Conservation (phyloP, 2,797 vertebrate species). For the Clarias pachynema region DNA sequence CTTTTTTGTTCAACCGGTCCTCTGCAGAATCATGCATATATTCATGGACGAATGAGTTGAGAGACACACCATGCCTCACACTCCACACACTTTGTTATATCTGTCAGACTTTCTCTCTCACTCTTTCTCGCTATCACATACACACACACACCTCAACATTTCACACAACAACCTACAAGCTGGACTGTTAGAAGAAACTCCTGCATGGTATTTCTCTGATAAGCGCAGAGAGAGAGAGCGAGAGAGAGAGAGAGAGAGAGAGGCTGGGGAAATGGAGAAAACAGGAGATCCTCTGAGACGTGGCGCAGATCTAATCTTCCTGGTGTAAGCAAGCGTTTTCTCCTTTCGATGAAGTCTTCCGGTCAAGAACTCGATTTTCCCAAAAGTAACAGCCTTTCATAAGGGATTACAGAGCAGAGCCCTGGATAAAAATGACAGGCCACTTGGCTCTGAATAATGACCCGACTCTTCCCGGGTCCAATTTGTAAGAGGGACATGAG, state of each 20-base stretch:
- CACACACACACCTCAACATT: not conserved
- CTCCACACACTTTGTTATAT: conserved; percentile 30
- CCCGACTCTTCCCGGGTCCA: not conserved
- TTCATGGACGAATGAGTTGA: conserved; percentile 48
- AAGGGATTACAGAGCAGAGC: conserved; percentile 1
- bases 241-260: not conserved
- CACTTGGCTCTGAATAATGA: conserved; percentile 2
- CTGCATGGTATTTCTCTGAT: not conserved
- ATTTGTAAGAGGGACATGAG: not conserved
- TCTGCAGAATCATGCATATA: conserved; percentile 52
- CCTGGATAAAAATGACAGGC: not conserved
- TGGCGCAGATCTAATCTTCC: conserved; percentile 35
- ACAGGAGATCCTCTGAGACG: conserved; percentile 19
- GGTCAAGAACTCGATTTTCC: conserved; percentile 36
- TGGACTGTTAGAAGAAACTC: conserved; percentile 23
- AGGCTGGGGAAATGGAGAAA: not conserved
- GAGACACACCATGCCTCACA: conserved; percentile 39
- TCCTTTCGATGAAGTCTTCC: conserved; percentile 12
- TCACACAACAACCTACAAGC: conserved; percentile 6
- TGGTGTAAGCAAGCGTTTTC: conserved; percentile 28
- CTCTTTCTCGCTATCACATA: conserved; percentile 5
- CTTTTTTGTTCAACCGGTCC: conserved; percentile 39
- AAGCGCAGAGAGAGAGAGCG: not conserved
- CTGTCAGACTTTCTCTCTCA: conserved; percentile 18
- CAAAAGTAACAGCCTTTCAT: conserved; percentile 22